A percentile compares a stretch with the other conserved stretches of the same genome.
Evolutionary conservation across 2,888 invertebrate genomes (phyloP).

Genomic region (Lasiommata megera): DNA sequence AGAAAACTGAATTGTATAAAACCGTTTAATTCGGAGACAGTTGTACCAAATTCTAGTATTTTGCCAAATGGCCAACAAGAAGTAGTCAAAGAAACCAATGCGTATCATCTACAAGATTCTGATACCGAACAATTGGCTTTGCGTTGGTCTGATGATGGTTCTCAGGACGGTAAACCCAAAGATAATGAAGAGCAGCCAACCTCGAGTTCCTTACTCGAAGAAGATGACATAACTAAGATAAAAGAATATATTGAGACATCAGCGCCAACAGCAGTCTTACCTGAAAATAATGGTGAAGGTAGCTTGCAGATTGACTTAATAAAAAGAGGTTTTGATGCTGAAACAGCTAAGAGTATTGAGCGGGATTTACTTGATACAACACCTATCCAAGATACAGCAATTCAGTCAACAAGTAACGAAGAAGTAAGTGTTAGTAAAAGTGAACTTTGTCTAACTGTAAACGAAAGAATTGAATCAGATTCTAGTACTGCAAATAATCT

Average conservation of each 20-base stretch:
- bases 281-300: constrained; percentile 37
- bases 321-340: constrained; percentile 68
- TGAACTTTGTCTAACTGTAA: constrained; percentile 16
- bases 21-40: constrained; percentile 50
- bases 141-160: constrained; percentile 69
- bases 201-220: constrained; percentile 39
- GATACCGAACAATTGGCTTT: constrained; percentile 59
- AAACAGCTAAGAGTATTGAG: constrained; percentile 72
- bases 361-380: constrained; percentile 64
- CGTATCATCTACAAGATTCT: constrained; percentile 47
- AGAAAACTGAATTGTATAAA: constrained; percentile 68
- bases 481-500: constrained; percentile 36
- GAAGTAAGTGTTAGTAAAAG: constrained; percentile 5
- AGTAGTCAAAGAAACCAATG: constrained; percentile 31
- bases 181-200: constrained; percentile 37
- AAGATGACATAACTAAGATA: constrained; percentile 67
- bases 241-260: constrained; percentile 61
- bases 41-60: constrained; percentile 48
- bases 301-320: constrained; percentile 62
- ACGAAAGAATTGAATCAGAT: constrained; percentile 36
- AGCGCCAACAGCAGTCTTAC: constrained; percentile 29
- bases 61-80: constrained; percentile 34
- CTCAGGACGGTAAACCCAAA: constrained; percentile 55
- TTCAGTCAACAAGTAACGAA: constrained; percentile 26
- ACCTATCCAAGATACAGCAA: constrained; percentile 33